Evolutionary conservation across 2,888 invertebrate species (phyloP).

Genomic region (Terebella lapidaria): DNA sequence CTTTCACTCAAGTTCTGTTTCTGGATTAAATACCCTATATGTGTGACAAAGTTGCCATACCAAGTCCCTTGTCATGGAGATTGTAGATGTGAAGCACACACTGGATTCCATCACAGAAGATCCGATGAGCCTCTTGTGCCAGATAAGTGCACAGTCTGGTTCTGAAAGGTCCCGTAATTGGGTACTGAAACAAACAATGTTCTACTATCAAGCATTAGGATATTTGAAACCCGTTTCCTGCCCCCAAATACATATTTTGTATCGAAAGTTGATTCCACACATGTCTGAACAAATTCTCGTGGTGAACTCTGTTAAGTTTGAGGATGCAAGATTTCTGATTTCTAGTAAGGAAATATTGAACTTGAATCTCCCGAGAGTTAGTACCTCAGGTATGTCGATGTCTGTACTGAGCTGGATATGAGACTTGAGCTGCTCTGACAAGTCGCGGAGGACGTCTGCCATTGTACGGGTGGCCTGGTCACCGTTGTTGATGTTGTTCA

Average conservation of each 20-base stretch:
- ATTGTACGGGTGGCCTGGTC: background rate
- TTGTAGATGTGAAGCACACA: background rate
- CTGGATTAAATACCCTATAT: too few species aligned
- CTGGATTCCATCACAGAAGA: background rate
- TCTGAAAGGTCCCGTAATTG: background rate
- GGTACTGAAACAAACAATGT: slow-evolving; percentile 1
- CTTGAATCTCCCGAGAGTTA: too few species aligned
- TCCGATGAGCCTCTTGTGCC: background rate
- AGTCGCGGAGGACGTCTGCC: background rate
- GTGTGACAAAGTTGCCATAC: background rate
- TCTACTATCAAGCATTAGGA: too few species aligned
- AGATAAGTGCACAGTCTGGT: background rate
- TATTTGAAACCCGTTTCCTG: too few species aligned
- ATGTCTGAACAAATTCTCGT: too few species aligned
- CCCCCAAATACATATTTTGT: too few species aligned
- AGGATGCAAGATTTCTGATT: too few species aligned
- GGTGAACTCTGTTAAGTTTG: too few species aligned
- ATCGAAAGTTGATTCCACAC: too few species aligned
- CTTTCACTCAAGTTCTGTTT: too few species aligned
- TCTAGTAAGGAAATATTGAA: too few species aligned
- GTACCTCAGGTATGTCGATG: background rate
- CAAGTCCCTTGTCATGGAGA: background rate
- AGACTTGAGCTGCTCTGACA: background rate
- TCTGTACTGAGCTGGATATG: background rate
- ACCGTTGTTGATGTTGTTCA: background rate